Base-by-base conservation (phyloP, 2,113 vertebrate genomes). In the Scomber colias region DNA sequence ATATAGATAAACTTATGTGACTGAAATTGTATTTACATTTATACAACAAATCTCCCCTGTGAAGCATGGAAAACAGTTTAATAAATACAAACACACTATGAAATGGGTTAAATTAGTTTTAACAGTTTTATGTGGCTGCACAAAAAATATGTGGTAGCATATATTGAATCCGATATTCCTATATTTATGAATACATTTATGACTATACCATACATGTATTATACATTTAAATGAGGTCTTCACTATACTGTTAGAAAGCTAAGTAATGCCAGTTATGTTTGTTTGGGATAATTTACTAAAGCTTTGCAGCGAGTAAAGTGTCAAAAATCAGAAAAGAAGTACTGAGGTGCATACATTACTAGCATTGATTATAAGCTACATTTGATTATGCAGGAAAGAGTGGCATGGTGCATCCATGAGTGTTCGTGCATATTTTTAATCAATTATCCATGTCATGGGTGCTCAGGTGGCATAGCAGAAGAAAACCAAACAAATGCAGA, bases 351-450 rank as follows among this genome's bases (percentile, higher is more conserved):
- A 50, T 27, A 1, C 46, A 76, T 30, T 16, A 35, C 44, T 35
- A 59, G 60, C 11, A 54, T 59, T 24, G 0, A 11, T 30, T 45
- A 2, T 56, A 59, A 65, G 30, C 14, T 13, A 6, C 21, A 35
- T 68, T 62, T n/a, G 24, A 60, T n/a, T 67, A 6, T 50, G 21
- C 44, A 24, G 56, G 54, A n/a, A 11, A 35, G 46, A 21, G 40
- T 71, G 79, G 73, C 66, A 49, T 40, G 6, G 45, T 48, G 30
- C 57, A 57, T 7, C 35, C 12, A 14, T 50, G 0, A 4, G 46
- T 56, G n/a, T 56, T 74, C 49, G 48, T 75, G 71, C 65, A 63
- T 61, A 56, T 65, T 61, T 65, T 72, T 48, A 5, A 77, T 72
- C 17, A 75, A 78, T 80, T 31, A 78, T 70, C 75, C 55, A 77